phyloP scores from a whole-genome alignment of 2,113 vertebrate species.

The Zeus faber region DNA sequence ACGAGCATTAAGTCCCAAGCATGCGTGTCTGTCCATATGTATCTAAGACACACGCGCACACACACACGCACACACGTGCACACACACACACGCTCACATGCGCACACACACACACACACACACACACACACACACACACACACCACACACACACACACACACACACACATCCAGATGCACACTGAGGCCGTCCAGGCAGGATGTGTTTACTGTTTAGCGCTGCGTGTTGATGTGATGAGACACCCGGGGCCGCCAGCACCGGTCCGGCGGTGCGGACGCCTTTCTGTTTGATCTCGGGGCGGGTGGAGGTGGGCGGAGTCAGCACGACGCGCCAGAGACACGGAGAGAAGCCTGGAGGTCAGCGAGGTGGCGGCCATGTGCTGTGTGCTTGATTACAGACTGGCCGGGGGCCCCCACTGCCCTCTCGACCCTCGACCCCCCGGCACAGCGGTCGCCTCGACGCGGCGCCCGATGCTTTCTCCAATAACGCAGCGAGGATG shows the following conservation, averaged over 20 bases:
- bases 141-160: constrained; percentile 2
- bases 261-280: constrained; percentile 56
- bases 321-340: constrained; percentile 30
- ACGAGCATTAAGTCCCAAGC: neutral
- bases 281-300: constrained; percentile 60
- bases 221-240: constrained; percentile 68
- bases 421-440: constrained; percentile 64
- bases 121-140: neutral
- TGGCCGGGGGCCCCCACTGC: constrained; percentile 45
- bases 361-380: constrained; percentile 43
- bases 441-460: constrained; percentile 49
- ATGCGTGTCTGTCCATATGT: neutral
- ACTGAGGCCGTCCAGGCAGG: constrained; percentile 38
- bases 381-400: constrained; percentile 69
- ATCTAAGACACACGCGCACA: neutral
- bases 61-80: neutral
- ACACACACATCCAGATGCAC: constrained; percentile 1
- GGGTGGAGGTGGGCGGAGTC: constrained; percentile 44
- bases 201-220: constrained; percentile 71
- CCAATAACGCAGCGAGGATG: constrained; percentile 61
- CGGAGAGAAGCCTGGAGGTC: constrained; percentile 44
- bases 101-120: neutral
- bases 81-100: neutral
- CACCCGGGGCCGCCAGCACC: constrained; percentile 65
- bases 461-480: constrained; percentile 51